Evolutionary conservation across 2,888 invertebrate species (phyloP), one percentile per base, ranked within the genome.

Genomic region (Stenotaenia linearis): DNA sequence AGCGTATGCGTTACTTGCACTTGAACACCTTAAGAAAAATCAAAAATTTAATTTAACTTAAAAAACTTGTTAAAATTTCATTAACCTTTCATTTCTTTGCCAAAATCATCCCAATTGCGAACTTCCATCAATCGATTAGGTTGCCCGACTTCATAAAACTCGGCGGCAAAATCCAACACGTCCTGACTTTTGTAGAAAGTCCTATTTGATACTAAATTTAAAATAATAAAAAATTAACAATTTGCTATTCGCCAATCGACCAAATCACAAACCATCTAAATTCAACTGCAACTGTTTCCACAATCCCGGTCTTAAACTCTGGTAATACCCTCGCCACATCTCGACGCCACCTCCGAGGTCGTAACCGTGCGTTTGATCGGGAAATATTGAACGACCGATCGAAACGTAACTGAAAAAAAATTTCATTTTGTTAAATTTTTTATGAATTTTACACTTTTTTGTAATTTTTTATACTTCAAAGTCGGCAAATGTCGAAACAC

Each of bases 311-410:
- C 81, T 32, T 3, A 78, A 21, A 50, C 81, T 81, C 30, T 80
- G 79, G 56, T 80, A 81, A 75, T 77, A 81, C 7, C 81, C 81
- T 25, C 61, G 69, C 81, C 81, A 81, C 69, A 80, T 40, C 45
- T 81, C 77, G 4, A 80, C 45, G 21, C 81, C 81, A 1, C 25
- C 56, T 28, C 77, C 78, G 6, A 35, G 23, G 5, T 21, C 35
- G 3, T 30, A 32, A 32, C 74, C 74, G 25, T 23, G 4, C 21
- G 45, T 21, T 18, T 5, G 21, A 69, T n/a, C 18, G 81, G 81
- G 30, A 81, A 81, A n/a, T 18, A 81, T 74, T 18, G 79, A 81
- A 6, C 78, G 61, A 6, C 79, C 50, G 4, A 81, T 35, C 18
- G 80, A 37, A 32, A 80, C 50, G 61, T 28, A 61, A 7, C 81